Base-by-base conservation (phyloP, 2,797 vertebrate species). In the Onychomys arenicola region DNA sequence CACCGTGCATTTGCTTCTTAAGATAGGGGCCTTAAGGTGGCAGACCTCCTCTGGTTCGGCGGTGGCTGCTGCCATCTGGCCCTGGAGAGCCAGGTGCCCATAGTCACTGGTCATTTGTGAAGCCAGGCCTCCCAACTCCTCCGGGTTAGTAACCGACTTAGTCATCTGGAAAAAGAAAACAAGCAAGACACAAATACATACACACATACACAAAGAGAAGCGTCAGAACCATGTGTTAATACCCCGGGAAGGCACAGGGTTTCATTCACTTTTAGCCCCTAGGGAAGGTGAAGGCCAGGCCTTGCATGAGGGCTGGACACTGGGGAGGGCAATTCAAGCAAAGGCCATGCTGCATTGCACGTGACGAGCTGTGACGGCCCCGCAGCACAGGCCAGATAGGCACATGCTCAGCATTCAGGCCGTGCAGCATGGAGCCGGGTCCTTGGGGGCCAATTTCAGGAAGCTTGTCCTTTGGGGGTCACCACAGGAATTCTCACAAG, bases 81-180 rank as follows among this genome's bases (percentile, higher is more conserved):
- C 99, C 98, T 99, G 99, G 88, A 99, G 99, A 71, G 99, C 99
- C 96, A 99, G 98, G 98, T 99, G 99, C 97, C 99, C 99, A 96
- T 99, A 99, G 99, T 99, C 99, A 98, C 98, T 99, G 5, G 99
- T 99, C 99, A 99, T 99, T 98, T 99, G 99, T 97, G 99, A 99
- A 76, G 99, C 99, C 95, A 99, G 99, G 97, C 99, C 99, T 95
- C 99, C 99, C 90, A 99, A 98, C 98, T 99, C 99, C 97, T 99
- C 99, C 0, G 99, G 99, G 98, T 99, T 99, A 97, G 99, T 99
- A 98, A 99, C 99, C 37, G 99, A 99, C 98, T 99, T 99, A 76
- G 99, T 99, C 99, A 99, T 99, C 99, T 99, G 98, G 76, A 97
- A 98, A 98, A 98, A 98, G 97, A 98, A 98, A 97, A 98, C 97